Evolutionary conservation across 2,888 invertebrate genomes (phyloP), one percentile per base, ranked within the genome.

Genomic region (Agrotis clavis): DNA sequence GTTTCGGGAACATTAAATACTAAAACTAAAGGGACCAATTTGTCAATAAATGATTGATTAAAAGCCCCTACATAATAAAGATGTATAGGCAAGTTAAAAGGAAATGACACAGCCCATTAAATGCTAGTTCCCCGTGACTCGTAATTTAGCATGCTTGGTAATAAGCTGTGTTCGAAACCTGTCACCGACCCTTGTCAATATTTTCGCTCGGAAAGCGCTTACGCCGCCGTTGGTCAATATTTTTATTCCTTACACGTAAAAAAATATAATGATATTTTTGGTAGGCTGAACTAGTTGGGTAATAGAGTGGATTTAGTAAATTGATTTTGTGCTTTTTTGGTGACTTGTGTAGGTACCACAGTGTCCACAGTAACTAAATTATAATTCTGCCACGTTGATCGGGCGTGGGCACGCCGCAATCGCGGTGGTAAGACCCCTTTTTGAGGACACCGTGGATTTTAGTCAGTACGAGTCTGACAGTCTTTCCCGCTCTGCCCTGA

Each of bases 111-210:
- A 50, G 66, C 35, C 79, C 77, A 82, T 85, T 84, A 74, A 76
- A 82, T 71, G 72, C 80, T 78, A 66, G 74, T 71, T 83, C 51
- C 67, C 65, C 21, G 63, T 77, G 60, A 59, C 35, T 64, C 77
- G 74, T 71, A 81, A 79, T 79, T 81, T 73, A 79, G 84, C 74
- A 57, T 71, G 76, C 67, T 78, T 71, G 54, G 71, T 82, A 83
- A 78, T 86, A 84, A 79, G 71, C 71, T 72, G 81, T 77, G 75
- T 79, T 77, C 78, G 79, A 60, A 74, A 79, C 69, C 77, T 85
- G 86, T 77, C 84, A 76, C 71, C 64, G 74, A 85, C 85, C 85
- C 84, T 86, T 76, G 79, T 85, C 86, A 86, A 86, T 86, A 86
- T 84, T 85, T 86, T 73, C 77, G 64, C 64, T 77, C 63, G 25